These are phyloP conservation scores for Platorchestia sp. DNA, from an alignment of 1,140 invertebrate genomes.

Conservation along the genomic window DNA sequence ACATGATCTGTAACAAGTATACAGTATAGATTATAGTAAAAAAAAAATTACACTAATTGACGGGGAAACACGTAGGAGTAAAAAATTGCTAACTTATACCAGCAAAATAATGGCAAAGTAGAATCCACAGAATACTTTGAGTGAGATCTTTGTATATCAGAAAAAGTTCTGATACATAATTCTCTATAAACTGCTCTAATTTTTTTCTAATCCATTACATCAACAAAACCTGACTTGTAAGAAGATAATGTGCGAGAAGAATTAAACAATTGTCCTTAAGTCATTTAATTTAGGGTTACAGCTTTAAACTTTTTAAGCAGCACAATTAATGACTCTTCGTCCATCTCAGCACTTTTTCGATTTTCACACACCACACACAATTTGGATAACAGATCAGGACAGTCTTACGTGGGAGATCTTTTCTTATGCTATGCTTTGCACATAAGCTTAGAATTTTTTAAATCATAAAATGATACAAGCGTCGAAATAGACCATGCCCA, in stretches of 20 bases:
- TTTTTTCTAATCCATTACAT: too few relatives aligned
- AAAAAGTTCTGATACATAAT: background rate
- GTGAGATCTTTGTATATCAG: background rate
- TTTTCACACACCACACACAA: background rate
- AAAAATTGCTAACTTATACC: background rate
- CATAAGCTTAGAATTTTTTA: too few relatives aligned
- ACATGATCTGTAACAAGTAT: conserved; percentile 74
- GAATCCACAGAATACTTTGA: background rate
- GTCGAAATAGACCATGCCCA: background rate
- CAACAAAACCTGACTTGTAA: background rate
- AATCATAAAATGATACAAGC: background rate
- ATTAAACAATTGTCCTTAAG: too few relatives aligned
- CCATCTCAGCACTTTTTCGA: background rate
- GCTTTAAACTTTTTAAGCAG: background rate
- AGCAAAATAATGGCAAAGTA: background rate
- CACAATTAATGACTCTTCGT: background rate
- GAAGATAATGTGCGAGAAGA: background rate
- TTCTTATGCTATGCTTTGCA: background rate
- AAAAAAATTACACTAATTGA: background rate
- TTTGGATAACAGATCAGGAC: background rate
- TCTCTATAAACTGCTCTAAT: background rate
- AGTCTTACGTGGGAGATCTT: background rate
- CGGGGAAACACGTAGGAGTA: background rate
- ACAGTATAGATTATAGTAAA: background rate
- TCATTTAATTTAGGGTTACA: background rate